Evolutionary conservation across 2,888 invertebrate genomes (phyloP).

Genomic region (Calliopum simillimum): DNA sequence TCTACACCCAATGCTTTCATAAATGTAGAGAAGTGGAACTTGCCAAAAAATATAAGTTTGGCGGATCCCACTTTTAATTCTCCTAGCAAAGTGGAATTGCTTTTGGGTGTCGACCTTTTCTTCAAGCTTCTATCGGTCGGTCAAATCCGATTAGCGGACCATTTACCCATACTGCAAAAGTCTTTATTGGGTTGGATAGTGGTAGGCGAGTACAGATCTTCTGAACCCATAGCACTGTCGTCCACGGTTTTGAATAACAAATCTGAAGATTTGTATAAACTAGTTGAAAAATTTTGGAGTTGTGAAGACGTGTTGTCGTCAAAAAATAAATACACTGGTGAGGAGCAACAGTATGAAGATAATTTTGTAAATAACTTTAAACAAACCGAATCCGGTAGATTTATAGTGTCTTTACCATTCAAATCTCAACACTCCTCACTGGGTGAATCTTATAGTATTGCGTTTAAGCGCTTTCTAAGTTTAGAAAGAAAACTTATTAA

Average conservation of each 20-base stretch:
- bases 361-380: neutral
- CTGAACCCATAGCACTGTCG: too few species aligned
- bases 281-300: constrained; percentile 1
- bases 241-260: neutral
- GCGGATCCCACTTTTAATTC: neutral
- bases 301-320: too few species aligned
- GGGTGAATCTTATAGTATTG: neutral
- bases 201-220: too few species aligned
- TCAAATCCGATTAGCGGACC: neutral
- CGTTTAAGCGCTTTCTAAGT: neutral
- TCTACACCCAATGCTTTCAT: neutral
- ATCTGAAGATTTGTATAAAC: neutral
- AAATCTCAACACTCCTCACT: neutral
- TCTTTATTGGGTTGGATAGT: too few species aligned
- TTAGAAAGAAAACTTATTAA: neutral
- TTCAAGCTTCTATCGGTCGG: constrained; percentile 2
- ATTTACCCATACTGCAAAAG: neutral
- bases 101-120: neutral
- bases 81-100: neutral
- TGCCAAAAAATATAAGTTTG: neutral
- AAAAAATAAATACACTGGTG: too few species aligned
- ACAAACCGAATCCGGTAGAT: neutral
- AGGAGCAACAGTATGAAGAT: neutral
- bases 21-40: neutral
- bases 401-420: neutral